Evolutionary conservation across 2,797 vertebrate genomes (phyloP).

Genomic region (Rachycentron canadum): DNA sequence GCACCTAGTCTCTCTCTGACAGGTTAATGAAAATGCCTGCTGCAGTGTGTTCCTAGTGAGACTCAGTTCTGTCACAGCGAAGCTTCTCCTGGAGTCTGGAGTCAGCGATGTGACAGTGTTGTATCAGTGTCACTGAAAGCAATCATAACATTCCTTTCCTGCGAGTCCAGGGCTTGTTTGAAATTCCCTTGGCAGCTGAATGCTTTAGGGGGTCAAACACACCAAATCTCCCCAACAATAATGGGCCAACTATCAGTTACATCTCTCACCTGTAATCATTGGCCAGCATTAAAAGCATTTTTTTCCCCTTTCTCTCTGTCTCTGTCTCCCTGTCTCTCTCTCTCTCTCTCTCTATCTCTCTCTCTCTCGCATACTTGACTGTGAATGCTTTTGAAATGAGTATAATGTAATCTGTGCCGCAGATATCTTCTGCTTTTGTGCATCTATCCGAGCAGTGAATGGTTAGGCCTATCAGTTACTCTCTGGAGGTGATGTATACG

Average conservation of each 20-base stretch:
- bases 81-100: constrained; percentile 43
- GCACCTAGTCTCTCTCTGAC: constrained; percentile 55
- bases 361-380: constrained; percentile 83
- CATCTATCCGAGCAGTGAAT: constrained; percentile 84
- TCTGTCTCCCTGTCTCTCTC: constrained; percentile 66
- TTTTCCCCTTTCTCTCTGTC: constrained; percentile 75
- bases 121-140: constrained; percentile 75
- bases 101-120: constrained; percentile 55
- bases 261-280: constrained; percentile 89
- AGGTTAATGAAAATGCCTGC: constrained; percentile 74
- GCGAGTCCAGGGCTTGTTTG: constrained; percentile 66
- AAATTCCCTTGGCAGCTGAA: constrained; percentile 78
- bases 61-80: constrained; percentile 24
- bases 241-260: constrained; percentile 88
- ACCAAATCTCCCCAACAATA: constrained; percentile 79
- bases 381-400: constrained; percentile 88
- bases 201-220: constrained; percentile 81
- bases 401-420: constrained; percentile 89
- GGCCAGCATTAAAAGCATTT: constrained; percentile 89
- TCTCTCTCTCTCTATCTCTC: constrained; percentile 68
- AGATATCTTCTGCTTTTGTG: constrained; percentile 90
- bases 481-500: constrained; percentile 86
- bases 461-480: constrained; percentile 82
- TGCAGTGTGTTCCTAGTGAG: constrained; percentile 54
- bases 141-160: constrained; percentile 80